phyloP scores from a whole-genome alignment of 64 coral and sea anemone species.

The Trachythela sp. region DNA sequence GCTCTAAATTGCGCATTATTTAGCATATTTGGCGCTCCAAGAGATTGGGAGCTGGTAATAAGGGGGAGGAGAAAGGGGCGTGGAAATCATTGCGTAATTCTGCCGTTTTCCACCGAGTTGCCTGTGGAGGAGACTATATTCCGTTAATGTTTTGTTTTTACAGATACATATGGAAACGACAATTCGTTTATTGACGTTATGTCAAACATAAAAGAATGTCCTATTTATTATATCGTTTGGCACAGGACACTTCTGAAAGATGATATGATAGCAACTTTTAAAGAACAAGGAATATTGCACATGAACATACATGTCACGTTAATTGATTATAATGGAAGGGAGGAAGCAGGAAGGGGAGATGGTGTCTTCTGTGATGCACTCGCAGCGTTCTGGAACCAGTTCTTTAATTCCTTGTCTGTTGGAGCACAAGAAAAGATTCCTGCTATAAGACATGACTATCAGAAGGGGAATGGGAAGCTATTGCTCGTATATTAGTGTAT shows the following conservation, averaged over 20 bases:
- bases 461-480: slow-evolving; percentile 28
- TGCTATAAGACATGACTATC: slow-evolving; percentile 33
- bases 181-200: background rate
- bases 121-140: no score
- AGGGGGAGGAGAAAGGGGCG: no score
- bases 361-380: slow-evolving; percentile 25
- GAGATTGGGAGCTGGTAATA: no score
- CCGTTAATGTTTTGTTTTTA: background rate
- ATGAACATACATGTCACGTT: slow-evolving; percentile 9
- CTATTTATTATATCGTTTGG: background rate
- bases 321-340: background rate
- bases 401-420: background rate
- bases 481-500: slow-evolving; percentile 18
- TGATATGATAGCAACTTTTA: slow-evolving; percentile 25
- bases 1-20: no score
- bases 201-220: background rate
- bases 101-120: no score
- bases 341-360: slow-evolving; percentile 6
- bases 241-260: background rate
- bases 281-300: background rate
- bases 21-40: no score
- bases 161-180: background rate
- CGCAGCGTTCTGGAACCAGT: slow-evolving; percentile 2
- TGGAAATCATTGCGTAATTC: no score
- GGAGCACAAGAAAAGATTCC: background rate